Evolutionary conservation across 2,113 vertebrate genomes (phyloP).

Genomic region (Percina caprodes): DNA sequence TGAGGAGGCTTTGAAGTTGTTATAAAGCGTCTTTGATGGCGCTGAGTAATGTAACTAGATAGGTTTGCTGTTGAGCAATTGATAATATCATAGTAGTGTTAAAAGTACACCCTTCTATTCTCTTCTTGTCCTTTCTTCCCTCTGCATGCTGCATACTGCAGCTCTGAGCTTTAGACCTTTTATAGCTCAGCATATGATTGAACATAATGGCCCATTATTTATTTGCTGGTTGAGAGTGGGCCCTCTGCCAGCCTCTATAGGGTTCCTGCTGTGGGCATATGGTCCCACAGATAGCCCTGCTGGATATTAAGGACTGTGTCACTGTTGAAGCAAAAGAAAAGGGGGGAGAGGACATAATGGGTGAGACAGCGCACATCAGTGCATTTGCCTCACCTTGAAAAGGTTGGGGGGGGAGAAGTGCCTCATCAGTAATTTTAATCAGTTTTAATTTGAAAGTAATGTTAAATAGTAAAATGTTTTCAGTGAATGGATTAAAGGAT

Average conservation of each 20-base stretch:
- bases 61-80: not conserved
- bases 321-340: constrained; percentile 49
- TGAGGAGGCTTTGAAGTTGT: not conserved
- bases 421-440: constrained; percentile 40
- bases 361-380: constrained; percentile 27
- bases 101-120: not conserved
- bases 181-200: constrained; percentile 77
- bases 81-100: not conserved
- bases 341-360: constrained; percentile 32
- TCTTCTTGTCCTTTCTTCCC: not conserved
- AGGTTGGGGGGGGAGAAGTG: constrained; percentile 11
- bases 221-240: constrained; percentile 77
- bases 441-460: not conserved
- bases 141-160: constrained; percentile 34
- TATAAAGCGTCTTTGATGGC: not conserved
- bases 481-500: not conserved
- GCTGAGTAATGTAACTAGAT: not conserved
- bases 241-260: constrained; percentile 73
- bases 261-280: constrained; percentile 77
- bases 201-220: constrained; percentile 82
- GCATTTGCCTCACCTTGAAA: constrained; percentile 61
- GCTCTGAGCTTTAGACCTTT: constrained; percentile 59
- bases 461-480: not conserved
- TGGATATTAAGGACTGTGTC: constrained; percentile 70
- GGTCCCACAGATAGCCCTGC: constrained; percentile 73